These are phyloP conservation scores for Casuarius casuarius DNA, from an alignment of 2,113 vertebrate genomes.

Conservation along the genomic window DNA sequence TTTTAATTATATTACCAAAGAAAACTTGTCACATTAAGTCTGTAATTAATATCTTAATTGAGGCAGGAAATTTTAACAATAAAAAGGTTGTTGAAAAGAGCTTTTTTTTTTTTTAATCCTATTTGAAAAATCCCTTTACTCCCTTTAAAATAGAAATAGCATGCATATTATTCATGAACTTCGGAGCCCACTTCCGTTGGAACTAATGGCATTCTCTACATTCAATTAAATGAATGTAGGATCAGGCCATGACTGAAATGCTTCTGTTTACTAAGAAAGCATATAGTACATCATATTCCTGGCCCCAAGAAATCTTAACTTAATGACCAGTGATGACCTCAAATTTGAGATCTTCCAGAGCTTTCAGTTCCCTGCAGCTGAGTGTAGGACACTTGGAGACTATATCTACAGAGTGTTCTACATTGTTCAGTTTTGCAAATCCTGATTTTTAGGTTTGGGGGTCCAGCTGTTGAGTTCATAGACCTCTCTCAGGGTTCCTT, in stretches of 20 bases:
- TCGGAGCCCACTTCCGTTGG: not conserved
- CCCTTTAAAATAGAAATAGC: not conserved
- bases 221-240: not conserved
- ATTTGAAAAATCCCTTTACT: not conserved
- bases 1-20: slow-evolving; percentile 25
- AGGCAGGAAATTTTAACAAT: not conserved
- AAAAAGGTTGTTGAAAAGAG: not conserved
- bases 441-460: not conserved
- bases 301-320: not conserved
- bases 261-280: not conserved
- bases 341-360: not conserved
- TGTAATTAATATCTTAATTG: slow-evolving; percentile 13
- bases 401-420: not conserved
- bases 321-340: not conserved
- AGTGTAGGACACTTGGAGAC: not conserved
- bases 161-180: not conserved
- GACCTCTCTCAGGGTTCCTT: not conserved
- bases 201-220: not conserved
- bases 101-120: not conserved
- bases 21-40: slow-evolving; percentile 1
- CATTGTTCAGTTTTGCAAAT: not conserved
- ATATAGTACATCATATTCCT: not conserved
- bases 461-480: not conserved
- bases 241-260: fast-evolving
- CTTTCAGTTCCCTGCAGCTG: not conserved